Evolutionary conservation across 2,113 vertebrate genomes (phyloP), one percentile per base, ranked within the genome.

Genomic region (Peromyscus maniculatus): DNA sequence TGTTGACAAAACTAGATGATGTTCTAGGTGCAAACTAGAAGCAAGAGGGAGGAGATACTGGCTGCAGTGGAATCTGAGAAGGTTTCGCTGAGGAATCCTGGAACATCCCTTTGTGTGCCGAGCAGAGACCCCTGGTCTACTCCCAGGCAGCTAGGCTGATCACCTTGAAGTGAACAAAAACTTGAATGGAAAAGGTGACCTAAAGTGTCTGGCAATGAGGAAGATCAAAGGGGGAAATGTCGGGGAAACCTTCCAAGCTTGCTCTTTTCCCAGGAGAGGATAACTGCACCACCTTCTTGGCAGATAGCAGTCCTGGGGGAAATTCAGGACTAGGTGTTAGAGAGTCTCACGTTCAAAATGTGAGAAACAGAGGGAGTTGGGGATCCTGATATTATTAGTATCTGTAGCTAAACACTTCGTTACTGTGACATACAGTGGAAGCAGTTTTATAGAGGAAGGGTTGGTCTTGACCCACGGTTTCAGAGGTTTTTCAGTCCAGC

Each of bases 81-180:
- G 71, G 46, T 19, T 22, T 16, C 9, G 19, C 89, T 33, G 43
- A 95, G n/a, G 39, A 75, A 80, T 7, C 62, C 89, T 87, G 69
- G 21, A 52, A 26, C 21, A 39, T 89, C 49, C 17, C 17, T 64
- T 75, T 80, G 71, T 46, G 46, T 28, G 17, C n/a, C 22, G 69
- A 74, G n/a, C 67, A 72, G 66, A 93, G 59, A 89, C 17, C 28
- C 24, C 59, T 79, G 43, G 28, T 86, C 57, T 78, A 33, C 66
- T 43, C 0, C 89, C 87, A 31, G 86, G 52, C 59, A 72, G 67
- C 59, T 57, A 46, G 92, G 46, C 67, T 46, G n/a, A n/a, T 86
- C n/a, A 77, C 84, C 95, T 89, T 94, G 52, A 95, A 52, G 28
- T 17, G 75, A 39, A 89, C 64, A 93, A 82, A 82, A 89, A 55